Conservation (phyloP, 2,113 vertebrate species). For the Symphodus melops region DNA sequence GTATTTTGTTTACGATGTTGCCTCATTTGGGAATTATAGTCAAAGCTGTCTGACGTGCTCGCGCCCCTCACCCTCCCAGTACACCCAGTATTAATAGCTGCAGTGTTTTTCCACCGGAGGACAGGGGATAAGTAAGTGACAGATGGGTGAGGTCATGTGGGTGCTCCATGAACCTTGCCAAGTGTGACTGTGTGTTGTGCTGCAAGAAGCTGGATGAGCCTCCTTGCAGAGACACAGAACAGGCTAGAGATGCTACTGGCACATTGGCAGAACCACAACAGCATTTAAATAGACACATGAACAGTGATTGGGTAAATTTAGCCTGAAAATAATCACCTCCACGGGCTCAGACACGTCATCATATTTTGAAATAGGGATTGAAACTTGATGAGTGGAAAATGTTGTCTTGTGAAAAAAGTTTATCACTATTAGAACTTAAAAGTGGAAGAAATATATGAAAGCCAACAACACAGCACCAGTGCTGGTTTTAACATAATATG, state of each 20-base stretch:
- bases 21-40: conserved; percentile 34
- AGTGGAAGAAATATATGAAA: not conserved
- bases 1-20: conserved; percentile 51
- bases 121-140: conserved; percentile 69
- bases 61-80: not conserved
- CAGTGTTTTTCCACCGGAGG: conserved; percentile 76
- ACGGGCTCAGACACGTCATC: not conserved
- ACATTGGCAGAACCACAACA: conserved; percentile 42
- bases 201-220: conserved; percentile 61
- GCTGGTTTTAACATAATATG: not conserved
- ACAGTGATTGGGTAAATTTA: conserved; percentile 50
- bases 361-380: conserved; percentile 24
- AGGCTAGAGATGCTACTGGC: conserved; percentile 35
- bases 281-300: conserved; percentile 43
- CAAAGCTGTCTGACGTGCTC: not conserved
- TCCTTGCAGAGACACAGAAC: conserved; percentile 46
- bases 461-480: not conserved
- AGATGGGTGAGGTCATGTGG: conserved; percentile 78
- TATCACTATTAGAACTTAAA: not conserved
- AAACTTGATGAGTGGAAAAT: conserved; percentile 17
- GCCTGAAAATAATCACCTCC: conserved; percentile 23
- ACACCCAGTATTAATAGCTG: conserved; percentile 63
- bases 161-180: conserved; percentile 56
- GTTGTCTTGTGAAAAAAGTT: conserved; percentile 8
- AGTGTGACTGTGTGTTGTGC: conserved; percentile 51